Conservation (phyloP, 2,888 invertebrate species). For the Drosophila stalkeri region DNA sequence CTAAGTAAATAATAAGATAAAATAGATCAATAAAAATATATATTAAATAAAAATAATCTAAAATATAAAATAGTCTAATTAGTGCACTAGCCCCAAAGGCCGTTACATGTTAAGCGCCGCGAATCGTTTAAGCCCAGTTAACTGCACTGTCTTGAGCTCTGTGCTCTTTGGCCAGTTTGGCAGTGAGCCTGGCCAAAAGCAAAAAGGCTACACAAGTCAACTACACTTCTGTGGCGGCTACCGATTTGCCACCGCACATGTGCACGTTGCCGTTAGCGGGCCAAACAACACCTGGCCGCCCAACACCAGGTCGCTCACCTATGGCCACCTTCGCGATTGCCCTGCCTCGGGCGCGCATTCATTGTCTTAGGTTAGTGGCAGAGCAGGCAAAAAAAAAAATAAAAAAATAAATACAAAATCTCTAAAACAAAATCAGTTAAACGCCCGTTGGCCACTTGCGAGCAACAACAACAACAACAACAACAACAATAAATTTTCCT, state of each 20-base stretch:
- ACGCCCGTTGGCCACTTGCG: conserved; percentile 54
- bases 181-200: conserved; percentile 34
- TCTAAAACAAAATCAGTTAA: conserved; percentile 63
- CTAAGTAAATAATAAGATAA: too few species aligned
- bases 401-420: conserved; percentile 13
- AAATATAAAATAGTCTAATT: neutral
- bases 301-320: neutral
- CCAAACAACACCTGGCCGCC: too few species aligned
- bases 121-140: neutral
- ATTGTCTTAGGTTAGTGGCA: conserved; percentile 68
- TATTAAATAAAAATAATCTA: too few species aligned
- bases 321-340: neutral
- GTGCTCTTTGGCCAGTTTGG: neutral
- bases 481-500: conserved; percentile 15
- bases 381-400: conserved; percentile 27
- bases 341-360: conserved; percentile 48
- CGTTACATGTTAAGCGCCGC: neutral
- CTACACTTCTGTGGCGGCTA: conserved; percentile 38
- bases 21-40: too few species aligned
- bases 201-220: conserved; percentile 49
- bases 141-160: neutral
- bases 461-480: neutral
- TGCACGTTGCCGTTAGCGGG: conserved; percentile 64
- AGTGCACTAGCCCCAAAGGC: neutral
- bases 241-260: conserved; percentile 39